These are phyloP conservation scores for Ptyas mucosa DNA, from an alignment of 2,113 vertebrate genomes.

Conservation along the genomic window DNA sequence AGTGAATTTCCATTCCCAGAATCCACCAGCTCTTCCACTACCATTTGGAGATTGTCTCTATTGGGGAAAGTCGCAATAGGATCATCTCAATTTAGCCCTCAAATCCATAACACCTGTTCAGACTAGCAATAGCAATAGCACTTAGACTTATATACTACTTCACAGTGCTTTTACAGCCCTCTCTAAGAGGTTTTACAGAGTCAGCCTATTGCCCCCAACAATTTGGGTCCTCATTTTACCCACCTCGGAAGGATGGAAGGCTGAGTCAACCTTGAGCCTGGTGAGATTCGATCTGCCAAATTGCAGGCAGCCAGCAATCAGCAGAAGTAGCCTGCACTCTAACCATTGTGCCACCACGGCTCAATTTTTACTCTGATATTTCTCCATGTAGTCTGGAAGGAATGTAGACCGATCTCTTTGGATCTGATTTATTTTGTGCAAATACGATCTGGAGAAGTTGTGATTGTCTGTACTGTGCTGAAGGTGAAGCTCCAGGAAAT, in stretches of 20 bases:
- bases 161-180: too few relatives aligned
- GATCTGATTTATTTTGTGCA: neutral
- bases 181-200: too few relatives aligned
- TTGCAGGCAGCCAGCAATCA: too few relatives aligned
- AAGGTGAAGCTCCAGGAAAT: neutral
- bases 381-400: neutral
- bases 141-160: too few relatives aligned
- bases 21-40: neutral
- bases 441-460: neutral
- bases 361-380: neutral
- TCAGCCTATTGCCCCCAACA: too few relatives aligned
- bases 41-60: neutral
- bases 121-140: too few relatives aligned
- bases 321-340: too few relatives aligned
- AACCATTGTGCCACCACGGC: too few relatives aligned
- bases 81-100: neutral
- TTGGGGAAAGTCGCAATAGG: neutral
- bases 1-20: neutral
- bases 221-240: too few relatives aligned
- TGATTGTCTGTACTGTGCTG: neutral
- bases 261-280: too few relatives aligned
- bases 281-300: too few relatives aligned
- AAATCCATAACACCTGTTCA: neutral
- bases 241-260: too few relatives aligned
- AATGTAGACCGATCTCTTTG: neutral